Evolutionary conservation across 2,888 invertebrate genomes (phyloP).

Genomic region (Sinotaia quadrata): DNA sequence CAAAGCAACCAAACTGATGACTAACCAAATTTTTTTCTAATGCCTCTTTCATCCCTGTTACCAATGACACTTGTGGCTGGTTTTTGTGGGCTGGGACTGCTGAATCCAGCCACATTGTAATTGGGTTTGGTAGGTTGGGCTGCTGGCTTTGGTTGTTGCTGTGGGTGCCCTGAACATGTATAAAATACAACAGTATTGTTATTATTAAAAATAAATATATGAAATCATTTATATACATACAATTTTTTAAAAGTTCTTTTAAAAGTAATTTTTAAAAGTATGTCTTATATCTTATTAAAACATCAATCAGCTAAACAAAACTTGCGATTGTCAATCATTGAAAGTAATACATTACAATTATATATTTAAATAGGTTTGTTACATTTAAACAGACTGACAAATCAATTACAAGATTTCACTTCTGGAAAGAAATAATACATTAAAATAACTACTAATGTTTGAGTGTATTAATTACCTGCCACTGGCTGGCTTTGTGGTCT

Average conservation of each 20-base stretch:
- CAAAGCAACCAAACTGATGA: not conserved
- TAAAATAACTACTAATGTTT: too few species aligned
- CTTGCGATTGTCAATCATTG: too few species aligned
- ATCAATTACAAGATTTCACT: too few species aligned
- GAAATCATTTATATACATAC: not conserved
- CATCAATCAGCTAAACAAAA: too few species aligned
- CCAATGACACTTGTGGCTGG: constrained; percentile 58
- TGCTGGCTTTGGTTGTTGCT: constrained; percentile 39
- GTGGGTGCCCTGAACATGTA: constrained; percentile 31
- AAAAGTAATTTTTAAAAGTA: too few species aligned
- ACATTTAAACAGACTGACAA: too few species aligned
- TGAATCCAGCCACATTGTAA: constrained; percentile 23
- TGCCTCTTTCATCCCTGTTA: constrained; percentile 58
- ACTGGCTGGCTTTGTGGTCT: too few species aligned
- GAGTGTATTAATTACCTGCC: too few species aligned
- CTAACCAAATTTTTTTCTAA: constrained; percentile 61
- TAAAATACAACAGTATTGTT: not conserved
- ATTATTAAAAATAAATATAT: not conserved
- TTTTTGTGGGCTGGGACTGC: constrained; percentile 16
- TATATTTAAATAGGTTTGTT: too few species aligned
- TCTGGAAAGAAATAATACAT: too few species aligned
- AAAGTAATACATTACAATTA: too few species aligned
- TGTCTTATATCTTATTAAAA: too few species aligned
- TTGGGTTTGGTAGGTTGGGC: constrained; percentile 47
- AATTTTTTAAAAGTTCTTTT: not conserved